These are phyloP conservation scores for Drosophila flavopinicola DNA, from an alignment of 2,888 invertebrate genomes.

Conservation along the genomic window DNA sequence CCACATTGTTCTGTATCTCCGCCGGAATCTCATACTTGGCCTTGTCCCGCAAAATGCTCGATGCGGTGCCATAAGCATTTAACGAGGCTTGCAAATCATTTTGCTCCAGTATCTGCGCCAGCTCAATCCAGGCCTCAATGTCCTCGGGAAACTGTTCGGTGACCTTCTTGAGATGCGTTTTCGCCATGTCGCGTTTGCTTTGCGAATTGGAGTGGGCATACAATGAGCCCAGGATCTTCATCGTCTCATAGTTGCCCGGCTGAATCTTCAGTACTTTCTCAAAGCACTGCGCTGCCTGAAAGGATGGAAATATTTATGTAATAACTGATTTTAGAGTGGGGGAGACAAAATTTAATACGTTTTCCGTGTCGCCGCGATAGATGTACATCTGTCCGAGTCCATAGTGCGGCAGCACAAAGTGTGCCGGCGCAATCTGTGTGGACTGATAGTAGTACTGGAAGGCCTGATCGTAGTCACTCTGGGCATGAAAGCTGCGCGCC, in stretches of 20 bases:
- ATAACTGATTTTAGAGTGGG: too few relatives aligned
- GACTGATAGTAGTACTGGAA: conserved; percentile 99
- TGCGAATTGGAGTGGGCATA: conserved; percentile 96
- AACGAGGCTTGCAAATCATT: conserved; percentile 95
- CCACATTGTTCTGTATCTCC: conserved; percentile 99
- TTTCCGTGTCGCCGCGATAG: conserved; percentile 96
- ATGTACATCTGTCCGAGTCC: conserved; percentile 99
- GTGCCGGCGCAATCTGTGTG: conserved; percentile 97
- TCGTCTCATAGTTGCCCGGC: conserved; percentile 99
- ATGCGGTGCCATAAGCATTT: conserved; percentile 96
- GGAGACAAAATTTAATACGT: conserved; percentile 87
- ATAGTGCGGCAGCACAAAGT: conserved; percentile 98
- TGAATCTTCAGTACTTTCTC: conserved; percentile 99
- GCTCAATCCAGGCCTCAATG: conserved; percentile 99
- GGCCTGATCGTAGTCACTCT: conserved; percentile 97
- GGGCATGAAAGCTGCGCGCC: conserved; percentile 97
- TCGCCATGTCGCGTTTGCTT: conserved; percentile 95
- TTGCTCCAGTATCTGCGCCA: conserved; percentile 98
- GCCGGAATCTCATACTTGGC: conserved; percentile 98
- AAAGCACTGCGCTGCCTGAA: conserved; percentile 97
- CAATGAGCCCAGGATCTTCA: conserved; percentile 99
- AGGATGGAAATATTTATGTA: too few relatives aligned
- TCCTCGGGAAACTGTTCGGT: conserved; percentile 99
- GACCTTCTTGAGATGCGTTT: conserved; percentile 96
- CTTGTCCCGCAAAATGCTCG: conserved; percentile 95